Base-by-base conservation (phyloP, 2,797 vertebrate genomes). In the Pseudochaenichthys georgianus region DNA sequence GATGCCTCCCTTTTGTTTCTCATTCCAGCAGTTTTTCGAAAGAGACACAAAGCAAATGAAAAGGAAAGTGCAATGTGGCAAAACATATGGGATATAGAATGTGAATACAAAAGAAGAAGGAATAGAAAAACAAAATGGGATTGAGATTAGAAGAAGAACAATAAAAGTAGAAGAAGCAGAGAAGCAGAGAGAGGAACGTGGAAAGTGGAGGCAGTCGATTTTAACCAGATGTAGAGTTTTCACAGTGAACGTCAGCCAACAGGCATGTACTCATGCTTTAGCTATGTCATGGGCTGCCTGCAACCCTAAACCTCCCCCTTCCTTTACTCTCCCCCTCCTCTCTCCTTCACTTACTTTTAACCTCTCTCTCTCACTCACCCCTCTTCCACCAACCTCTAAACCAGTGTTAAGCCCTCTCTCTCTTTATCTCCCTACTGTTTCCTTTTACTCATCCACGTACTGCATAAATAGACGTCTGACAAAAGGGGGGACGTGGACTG, bases 261-360 rank as follows among this genome's bases (percentile, higher is more conserved):
- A 90, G 89, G 91, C 91, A 95, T 94, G 92, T 82, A 93, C 92
- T 95, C 93, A 95, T 95, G 93, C 93, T 90, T 86, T 66, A 96
- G 91, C 92, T 95, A 95, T 95, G 92, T 94, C 83, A 91, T 72
- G 87, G 73, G 82, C 92, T 73, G 89, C 75, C 77, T 78, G 75
- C 85, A 46, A 70, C 72, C 83, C 75, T 66, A 83, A 81, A 78
- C 78, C 82, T 64, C 87, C 86, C 80, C 73, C 76, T 64, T 77
- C 50, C 57, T 82, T 57, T 64, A 52, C 74, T 69, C 51, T 53
- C 77, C 43, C 52, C 38, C 47, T 42, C 31, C 31, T 62, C 16
- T 75, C 60, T 54, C 12, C 48, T 45, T 77, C 55, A 61, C 53
- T 80, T 34, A 73, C 59, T 68, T 53, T 80, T 34, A 73, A 48